Conservation (phyloP, 2,113 vertebrate genomes). For the Muntiacus reevesi region DNA sequence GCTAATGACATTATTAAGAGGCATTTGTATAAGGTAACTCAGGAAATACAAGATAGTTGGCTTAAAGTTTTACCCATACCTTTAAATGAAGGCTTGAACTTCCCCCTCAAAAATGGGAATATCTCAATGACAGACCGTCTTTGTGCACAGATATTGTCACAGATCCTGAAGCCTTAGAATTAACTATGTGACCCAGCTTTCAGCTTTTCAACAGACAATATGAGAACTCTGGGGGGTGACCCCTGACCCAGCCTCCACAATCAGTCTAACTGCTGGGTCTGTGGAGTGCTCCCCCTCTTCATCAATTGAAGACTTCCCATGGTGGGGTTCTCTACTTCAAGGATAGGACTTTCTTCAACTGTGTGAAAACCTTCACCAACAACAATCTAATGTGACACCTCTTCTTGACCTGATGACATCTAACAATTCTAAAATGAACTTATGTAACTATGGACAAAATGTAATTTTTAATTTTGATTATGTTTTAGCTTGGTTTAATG, state of each 20-base stretch:
- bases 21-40: neutral
- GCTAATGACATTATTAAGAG: neutral
- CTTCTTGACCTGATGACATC: neutral
- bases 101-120: neutral
- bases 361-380: neutral
- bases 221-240: neutral
- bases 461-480: neutral
- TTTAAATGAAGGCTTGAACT: neutral
- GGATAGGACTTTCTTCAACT: neutral
- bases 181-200: neutral
- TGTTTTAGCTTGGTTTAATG: neutral
- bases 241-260: neutral
- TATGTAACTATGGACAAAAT: neutral
- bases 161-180: neutral
- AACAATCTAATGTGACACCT: neutral
- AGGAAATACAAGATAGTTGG: neutral
- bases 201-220: neutral
- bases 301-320: neutral
- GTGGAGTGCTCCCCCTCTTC: neutral
- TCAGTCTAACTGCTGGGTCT: neutral
- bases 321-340: neutral
- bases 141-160: neutral
- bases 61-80: neutral
- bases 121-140: neutral
- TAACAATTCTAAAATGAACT: neutral